Conservation (phyloP, 1,140 invertebrate species). For the Procambarus clarkii region DNA sequence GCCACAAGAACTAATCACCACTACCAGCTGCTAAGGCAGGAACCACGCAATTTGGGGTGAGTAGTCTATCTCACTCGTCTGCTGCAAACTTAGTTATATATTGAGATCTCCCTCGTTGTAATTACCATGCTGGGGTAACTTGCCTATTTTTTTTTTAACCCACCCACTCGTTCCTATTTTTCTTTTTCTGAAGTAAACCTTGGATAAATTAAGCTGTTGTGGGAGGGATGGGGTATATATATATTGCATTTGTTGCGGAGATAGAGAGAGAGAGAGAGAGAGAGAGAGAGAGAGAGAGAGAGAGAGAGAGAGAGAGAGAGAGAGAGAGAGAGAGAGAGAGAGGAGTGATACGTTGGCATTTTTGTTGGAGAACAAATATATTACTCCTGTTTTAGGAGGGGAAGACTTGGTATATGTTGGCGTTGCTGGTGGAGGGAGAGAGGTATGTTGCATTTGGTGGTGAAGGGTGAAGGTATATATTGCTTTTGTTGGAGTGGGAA, state of each 20-base stretch:
- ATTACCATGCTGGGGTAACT: constrained; percentile 41
- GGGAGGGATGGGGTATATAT: no score
- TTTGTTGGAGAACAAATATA: no score
- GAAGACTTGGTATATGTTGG: no score
- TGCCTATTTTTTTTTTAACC: constrained; percentile 24
- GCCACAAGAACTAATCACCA: background rate
- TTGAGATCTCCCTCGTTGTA: constrained; percentile 54
- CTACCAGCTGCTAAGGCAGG: background rate
- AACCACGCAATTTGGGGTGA: background rate
- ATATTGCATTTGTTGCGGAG: no score
- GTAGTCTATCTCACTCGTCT: constrained; percentile 47
- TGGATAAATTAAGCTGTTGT: background rate
- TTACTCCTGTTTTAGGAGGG: no score
- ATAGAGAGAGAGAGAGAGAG: no score
- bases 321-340: no score
- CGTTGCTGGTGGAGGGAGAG: no score
- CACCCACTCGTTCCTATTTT: constrained; percentile 8
- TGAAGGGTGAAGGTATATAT: background rate
- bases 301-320: no score
- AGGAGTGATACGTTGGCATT: no score
- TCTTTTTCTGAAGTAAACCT: background rate
- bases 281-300: no score
- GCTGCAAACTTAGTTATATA: constrained; percentile 45
- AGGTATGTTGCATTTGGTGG: background rate
- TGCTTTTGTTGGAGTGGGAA: background rate